Evolutionary conservation across 2,797 vertebrate genomes (phyloP).

Genomic region (Gymnopithys bicolor): DNA sequence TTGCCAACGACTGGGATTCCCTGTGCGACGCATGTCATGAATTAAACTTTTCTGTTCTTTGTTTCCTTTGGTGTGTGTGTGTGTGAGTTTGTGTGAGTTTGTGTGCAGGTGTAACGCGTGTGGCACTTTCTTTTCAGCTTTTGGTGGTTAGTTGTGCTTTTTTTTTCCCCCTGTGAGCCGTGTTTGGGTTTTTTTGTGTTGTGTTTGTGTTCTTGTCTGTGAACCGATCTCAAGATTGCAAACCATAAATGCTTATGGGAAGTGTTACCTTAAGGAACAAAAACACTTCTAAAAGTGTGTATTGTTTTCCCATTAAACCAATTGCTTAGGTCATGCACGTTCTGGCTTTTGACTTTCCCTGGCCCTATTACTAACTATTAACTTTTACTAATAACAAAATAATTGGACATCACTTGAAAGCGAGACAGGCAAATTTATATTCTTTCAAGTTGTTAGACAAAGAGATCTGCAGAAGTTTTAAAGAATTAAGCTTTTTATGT

Average conservation of each 20-base stretch:
- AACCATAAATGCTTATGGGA: slow-evolving; percentile 72
- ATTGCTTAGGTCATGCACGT: slow-evolving; percentile 49
- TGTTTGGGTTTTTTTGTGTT: slow-evolving; percentile 80
- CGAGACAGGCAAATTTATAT: not conserved
- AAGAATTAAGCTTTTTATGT: not conserved
- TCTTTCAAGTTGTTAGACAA: not conserved
- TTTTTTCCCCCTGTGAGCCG: slow-evolving; percentile 71
- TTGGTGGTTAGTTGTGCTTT: slow-evolving; percentile 79
- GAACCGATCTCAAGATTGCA: slow-evolving; percentile 92
- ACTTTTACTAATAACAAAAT: not conserved
- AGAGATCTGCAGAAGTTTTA: not conserved
- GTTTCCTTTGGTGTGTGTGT: slow-evolving; percentile 51
- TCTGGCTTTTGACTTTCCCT: slow-evolving; percentile 79
- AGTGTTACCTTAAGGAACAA: slow-evolving; percentile 58
- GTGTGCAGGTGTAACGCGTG: slow-evolving; percentile 36
- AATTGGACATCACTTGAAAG: not conserved
- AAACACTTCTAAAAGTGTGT: slow-evolving; percentile 6
- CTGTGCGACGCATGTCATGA: slow-evolving; percentile 89
- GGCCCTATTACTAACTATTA: not conserved
- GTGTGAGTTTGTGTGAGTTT: not conserved
- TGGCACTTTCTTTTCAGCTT: slow-evolving; percentile 81
- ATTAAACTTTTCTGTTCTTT: slow-evolving; percentile 53
- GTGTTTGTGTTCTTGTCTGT: slow-evolving; percentile 75
- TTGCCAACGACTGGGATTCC: slow-evolving; percentile 90
- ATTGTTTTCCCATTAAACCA: slow-evolving; percentile 52